Evolutionary conservation across 2,797 vertebrate species (phyloP), one percentile per base, ranked within the genome.

Genomic region (Aldrovandia affinis): DNA sequence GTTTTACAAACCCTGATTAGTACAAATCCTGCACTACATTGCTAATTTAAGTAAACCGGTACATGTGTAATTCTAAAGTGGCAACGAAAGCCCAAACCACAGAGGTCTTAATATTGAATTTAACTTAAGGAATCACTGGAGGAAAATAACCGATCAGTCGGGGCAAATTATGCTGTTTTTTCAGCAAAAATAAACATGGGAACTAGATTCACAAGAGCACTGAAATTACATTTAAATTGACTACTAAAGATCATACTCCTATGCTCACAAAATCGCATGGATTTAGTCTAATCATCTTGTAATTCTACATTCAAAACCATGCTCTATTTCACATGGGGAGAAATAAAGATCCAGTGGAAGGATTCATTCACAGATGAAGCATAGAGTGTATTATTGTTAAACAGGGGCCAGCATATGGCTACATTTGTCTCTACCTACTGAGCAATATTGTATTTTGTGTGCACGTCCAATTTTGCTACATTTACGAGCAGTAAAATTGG

Each of bases 401-500:
- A 75, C 36, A 42, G 65, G 28, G 39, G 36, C 39, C 70, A 75
- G 70, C 39, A 75, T 75, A 75, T 75, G 36, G 70, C 70, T 75
- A 75, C 52, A 57, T 55, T 80, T 47, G 59, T 59, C 57, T 12
- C 6, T 57, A 57, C 20, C 33, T 78, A 22, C 42, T 7, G 30
- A 79, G 68, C 36, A 22, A 77, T 44, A 47, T 77, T 77, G 39
- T 44, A 77, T 77, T 77, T 79, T 33, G 61, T 52, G 30, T 63
- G 42, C 12, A 28, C 30, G 25, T 88, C 78, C 84, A 83, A 83
- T 89, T 92, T 88, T 77, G 39, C 65, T 33, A 70, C 18, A 77
- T 90, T 89, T 88, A 86, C 88, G 85, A 83, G 89, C 86, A 84
- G 80, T 87, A 85, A 86, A 84, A 86, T 84, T 86, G 88, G 36